Percentiles rank a stretch among this genome's conserved stretches.
Conservation (phyloP, 30 jellyfish, hydroid and myxozoan genomes). For the Turritopsis rubra region DNA sequence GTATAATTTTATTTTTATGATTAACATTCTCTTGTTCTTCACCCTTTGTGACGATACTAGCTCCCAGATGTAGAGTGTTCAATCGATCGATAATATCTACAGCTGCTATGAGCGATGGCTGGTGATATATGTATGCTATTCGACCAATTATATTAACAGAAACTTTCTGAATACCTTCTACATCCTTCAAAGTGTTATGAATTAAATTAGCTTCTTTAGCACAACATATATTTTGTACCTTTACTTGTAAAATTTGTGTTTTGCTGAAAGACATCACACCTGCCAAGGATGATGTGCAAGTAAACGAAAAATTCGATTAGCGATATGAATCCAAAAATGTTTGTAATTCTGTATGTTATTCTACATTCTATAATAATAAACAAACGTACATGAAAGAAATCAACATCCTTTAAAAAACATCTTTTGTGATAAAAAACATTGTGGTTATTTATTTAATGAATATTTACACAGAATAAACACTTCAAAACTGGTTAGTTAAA, state of each 20-base stretch:
- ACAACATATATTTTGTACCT: conserved; percentile 80
- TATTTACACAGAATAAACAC: too few relatives aligned
- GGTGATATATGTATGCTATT: conserved; percentile 46
- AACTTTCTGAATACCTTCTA: conserved; percentile 48
- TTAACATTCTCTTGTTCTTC: conserved; percentile 30
- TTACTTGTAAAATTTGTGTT: conserved; percentile 21
- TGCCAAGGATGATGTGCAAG: too few relatives aligned
- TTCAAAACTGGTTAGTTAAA: too few relatives aligned
- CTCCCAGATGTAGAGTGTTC: conserved; percentile 73
- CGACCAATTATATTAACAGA: conserved; percentile 73
- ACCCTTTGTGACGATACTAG: conserved; percentile 57
- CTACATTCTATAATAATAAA: too few relatives aligned
- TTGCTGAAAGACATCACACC: background rate
- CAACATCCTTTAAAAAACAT: too few relatives aligned
- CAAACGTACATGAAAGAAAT: too few relatives aligned
- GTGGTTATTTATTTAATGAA: too few relatives aligned
- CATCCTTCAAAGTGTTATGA: conserved; percentile 39
- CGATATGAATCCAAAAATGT: too few relatives aligned
- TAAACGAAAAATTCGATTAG: too few relatives aligned
- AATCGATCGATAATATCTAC: conserved; percentile 33
- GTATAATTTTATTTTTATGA: background rate
- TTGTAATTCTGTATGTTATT: too few relatives aligned
- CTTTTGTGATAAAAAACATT: too few relatives aligned
- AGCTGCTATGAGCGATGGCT: conserved; percentile 30
- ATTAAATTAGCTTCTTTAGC: conserved; percentile 77